Percentiles rank a stretch among this genome's conserved stretches.
Conservation (phyloP, 2,888 invertebrate genomes). For the Laothoe populi region DNA sequence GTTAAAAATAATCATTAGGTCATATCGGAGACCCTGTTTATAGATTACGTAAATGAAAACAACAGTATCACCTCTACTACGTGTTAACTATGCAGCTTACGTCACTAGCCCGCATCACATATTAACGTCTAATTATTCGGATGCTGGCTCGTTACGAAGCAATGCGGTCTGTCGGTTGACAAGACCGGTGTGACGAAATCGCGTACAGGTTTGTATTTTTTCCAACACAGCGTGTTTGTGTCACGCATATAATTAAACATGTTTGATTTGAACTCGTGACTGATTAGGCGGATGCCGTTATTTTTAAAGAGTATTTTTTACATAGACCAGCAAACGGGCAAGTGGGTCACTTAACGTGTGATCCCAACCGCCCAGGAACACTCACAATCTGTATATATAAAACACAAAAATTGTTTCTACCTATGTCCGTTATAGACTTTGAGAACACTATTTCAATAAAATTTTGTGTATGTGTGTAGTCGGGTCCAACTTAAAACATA, state of each 20-base stretch:
- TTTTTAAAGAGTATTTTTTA: neutral
- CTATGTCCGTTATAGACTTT: too few relatives aligned
- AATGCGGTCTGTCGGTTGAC: slow-evolving; percentile 26
- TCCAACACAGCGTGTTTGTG: slow-evolving; percentile 23
- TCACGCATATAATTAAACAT: slow-evolving; percentile 28
- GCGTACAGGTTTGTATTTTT: slow-evolving; percentile 30
- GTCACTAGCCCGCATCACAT: slow-evolving; percentile 12
- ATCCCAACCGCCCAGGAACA: too few relatives aligned
- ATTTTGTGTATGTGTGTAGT: too few relatives aligned
- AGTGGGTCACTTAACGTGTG: too few relatives aligned
- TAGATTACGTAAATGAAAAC: neutral
- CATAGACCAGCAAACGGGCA: too few relatives aligned
- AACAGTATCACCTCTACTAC: neutral
- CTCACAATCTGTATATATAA: too few relatives aligned
- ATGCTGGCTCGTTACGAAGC: slow-evolving; percentile 25
- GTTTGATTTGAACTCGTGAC: slow-evolving; percentile 32
- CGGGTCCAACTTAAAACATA: too few relatives aligned
- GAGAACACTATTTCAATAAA: too few relatives aligned
- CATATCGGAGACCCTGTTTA: too few relatives aligned
- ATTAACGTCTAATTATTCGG: slow-evolving; percentile 22
- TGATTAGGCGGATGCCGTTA: slow-evolving; percentile 9
- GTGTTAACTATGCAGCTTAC: slow-evolving; percentile 19
- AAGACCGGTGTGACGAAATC: slow-evolving; percentile 28
- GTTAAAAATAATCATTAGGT: too few relatives aligned
- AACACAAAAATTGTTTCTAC: too few relatives aligned